Conservation (phyloP, 2,113 vertebrate genomes). For the Brachirus orientalis region DNA sequence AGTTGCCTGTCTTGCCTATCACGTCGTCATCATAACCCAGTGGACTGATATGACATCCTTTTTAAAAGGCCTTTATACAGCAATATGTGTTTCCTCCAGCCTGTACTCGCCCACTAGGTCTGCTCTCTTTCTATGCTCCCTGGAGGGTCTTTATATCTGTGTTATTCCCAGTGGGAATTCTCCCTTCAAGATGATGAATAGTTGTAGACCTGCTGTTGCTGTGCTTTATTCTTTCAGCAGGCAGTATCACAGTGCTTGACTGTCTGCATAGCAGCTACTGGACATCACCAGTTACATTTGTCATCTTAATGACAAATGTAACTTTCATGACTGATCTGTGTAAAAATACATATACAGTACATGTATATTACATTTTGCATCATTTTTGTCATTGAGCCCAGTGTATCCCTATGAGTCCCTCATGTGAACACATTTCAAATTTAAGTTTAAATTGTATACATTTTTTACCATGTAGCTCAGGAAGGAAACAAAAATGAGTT, state of each 20-base stretch:
- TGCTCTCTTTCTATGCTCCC: neutral
- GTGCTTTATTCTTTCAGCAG: neutral
- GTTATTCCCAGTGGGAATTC: neutral
- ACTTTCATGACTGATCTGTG: too few species aligned
- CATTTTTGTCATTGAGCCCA: too few species aligned
- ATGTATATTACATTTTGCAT: too few species aligned
- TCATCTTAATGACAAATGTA: too few species aligned
- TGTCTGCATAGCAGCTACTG: too few species aligned
- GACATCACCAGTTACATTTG: too few species aligned
- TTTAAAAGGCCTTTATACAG: neutral
- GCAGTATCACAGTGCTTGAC: neutral
- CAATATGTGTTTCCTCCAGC: neutral
- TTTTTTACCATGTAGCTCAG: too few species aligned
- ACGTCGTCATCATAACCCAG: neutral
- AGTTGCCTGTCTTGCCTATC: conserved; percentile 1
- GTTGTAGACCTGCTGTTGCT: conserved; percentile 18
- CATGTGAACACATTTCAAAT: too few species aligned
- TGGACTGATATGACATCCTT: conserved; percentile 1
- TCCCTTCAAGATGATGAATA: neutral
- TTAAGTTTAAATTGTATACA: too few species aligned
- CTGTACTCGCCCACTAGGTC: neutral
- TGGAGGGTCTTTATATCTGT: neutral
- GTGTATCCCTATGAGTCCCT: too few species aligned
- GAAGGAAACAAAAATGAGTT: too few species aligned
- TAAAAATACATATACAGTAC: too few species aligned